Conservation (phyloP, 2,797 vertebrate species). For the Parambassis ranga region DNA sequence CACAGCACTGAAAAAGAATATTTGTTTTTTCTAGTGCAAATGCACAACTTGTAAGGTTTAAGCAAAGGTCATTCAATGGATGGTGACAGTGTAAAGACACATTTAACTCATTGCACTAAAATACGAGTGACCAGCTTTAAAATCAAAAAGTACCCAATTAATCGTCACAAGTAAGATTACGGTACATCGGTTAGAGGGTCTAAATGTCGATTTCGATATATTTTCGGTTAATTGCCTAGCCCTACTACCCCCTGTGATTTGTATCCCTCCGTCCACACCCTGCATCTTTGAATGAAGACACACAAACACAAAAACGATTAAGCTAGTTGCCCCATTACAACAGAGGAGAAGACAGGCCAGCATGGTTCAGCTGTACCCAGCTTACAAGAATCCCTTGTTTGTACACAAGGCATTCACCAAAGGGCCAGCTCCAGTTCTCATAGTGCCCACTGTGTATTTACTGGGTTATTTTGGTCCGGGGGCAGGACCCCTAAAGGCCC, state of each 20-base stretch:
- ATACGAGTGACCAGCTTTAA: neutral
- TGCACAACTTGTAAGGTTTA: neutral
- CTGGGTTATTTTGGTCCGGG: conserved; percentile 77
- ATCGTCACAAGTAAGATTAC: no score
- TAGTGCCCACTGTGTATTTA: conserved; percentile 79
- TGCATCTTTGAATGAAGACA: conserved; percentile 20
- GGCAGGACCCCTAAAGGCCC: conserved; percentile 56
- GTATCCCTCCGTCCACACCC: neutral
- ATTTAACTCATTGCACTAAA: neutral
- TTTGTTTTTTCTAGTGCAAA: neutral
- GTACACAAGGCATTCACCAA: conserved; percentile 72
- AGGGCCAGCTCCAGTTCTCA: conserved; percentile 65
- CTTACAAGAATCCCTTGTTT: conserved; percentile 76
- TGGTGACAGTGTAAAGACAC: no score
- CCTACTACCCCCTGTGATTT: neutral
- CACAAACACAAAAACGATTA: conserved; percentile 46
- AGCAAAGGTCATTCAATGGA: no score
- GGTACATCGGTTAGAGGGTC: no score
- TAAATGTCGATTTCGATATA: no score
- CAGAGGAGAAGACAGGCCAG: conserved; percentile 51
- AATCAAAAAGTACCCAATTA: no score
- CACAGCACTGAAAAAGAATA: no score
- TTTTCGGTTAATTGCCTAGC: no score
- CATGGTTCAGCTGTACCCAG: conserved; percentile 53
- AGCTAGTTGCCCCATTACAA: conserved; percentile 54